These are phyloP conservation scores for Diadumene lineata DNA, from an alignment of 92 coral and sea anemone species.

Conservation along the genomic window DNA sequence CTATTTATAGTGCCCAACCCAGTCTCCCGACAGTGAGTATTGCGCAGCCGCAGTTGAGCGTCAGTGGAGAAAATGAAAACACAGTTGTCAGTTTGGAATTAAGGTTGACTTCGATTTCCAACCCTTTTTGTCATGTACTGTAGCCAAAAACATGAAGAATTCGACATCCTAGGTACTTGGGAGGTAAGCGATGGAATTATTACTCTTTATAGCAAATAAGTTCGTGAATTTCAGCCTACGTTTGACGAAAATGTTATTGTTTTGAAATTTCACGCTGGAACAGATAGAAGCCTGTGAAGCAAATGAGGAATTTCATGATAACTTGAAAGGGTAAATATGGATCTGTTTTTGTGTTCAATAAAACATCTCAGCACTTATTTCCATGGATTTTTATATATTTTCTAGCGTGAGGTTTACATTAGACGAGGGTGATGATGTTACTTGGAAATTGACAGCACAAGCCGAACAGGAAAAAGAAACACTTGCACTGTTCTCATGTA, in stretches of 20 bases:
- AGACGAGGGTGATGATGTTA: slow-evolving; percentile 75
- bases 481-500: slow-evolving; percentile 69
- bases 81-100: slow-evolving; percentile 10
- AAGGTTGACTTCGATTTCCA: not conserved
- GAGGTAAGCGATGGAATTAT: slow-evolving; percentile 9
- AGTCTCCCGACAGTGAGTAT: slow-evolving; percentile 2
- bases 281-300: slow-evolving; percentile 20
- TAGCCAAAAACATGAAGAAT: slow-evolving; percentile 10
- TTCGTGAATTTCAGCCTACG: not conserved
- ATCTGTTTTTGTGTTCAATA: too few relatives aligned
- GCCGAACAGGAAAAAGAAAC: slow-evolving; percentile 60
- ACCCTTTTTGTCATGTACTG: slow-evolving; percentile 7
- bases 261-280: slow-evolving; percentile 6
- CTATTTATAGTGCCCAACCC: not conserved
- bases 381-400: too few relatives aligned
- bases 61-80: slow-evolving; percentile 2
- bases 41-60: slow-evolving; percentile 25
- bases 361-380: too few relatives aligned
- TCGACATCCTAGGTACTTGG: slow-evolving; percentile 29
- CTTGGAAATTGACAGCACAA: slow-evolving; percentile 53
- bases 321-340: slow-evolving; percentile 21
- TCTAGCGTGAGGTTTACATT: slow-evolving; percentile 63
- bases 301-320: slow-evolving; percentile 23
- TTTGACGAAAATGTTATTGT: not conserved
- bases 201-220: not conserved